These are phyloP conservation scores for Drosophila vallismaia DNA, from an alignment of 2,888 invertebrate species.

Conservation along the genomic window DNA sequence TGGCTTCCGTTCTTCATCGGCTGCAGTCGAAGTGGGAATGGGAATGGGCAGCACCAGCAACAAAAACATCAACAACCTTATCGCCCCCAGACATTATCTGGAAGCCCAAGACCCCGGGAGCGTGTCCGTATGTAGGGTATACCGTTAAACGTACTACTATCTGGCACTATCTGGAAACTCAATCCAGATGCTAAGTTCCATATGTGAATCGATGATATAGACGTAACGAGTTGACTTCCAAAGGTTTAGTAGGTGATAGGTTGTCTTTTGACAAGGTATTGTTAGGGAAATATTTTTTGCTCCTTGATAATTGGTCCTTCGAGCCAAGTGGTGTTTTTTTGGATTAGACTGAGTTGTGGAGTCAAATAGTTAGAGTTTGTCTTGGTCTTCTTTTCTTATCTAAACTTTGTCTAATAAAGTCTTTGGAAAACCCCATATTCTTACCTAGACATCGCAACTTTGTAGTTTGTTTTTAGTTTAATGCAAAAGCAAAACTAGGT, in stretches of 20 bases:
- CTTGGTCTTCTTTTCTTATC: no score
- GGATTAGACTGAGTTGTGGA: no score
- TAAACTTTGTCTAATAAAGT: no score
- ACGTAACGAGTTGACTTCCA: no score
- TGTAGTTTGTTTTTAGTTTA: no score
- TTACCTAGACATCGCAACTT: no score
- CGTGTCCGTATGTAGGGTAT: conserved; percentile 32
- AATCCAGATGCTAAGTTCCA: conserved; percentile 1
- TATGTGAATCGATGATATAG: background rate
- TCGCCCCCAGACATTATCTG: conserved; percentile 55
- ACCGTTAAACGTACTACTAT: background rate
- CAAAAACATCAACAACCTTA: conserved; percentile 74
- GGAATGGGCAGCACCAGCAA: conserved; percentile 55
- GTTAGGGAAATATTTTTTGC: no score
- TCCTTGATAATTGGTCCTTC: no score
- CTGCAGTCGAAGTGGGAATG: conserved; percentile 43
- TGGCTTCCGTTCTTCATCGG: conserved; percentile 66
- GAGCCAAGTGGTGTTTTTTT: no score
- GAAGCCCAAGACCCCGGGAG: conserved; percentile 35
- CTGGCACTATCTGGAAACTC: background rate
- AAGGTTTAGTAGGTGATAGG: background rate
- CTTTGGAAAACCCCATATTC: no score
- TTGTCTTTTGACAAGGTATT: background rate
- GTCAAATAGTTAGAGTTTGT: no score
- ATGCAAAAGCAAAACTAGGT: background rate